These are phyloP conservation scores for Calephelis nemesis DNA, from an alignment of 1,140 invertebrate genomes.

Conservation along the genomic window DNA sequence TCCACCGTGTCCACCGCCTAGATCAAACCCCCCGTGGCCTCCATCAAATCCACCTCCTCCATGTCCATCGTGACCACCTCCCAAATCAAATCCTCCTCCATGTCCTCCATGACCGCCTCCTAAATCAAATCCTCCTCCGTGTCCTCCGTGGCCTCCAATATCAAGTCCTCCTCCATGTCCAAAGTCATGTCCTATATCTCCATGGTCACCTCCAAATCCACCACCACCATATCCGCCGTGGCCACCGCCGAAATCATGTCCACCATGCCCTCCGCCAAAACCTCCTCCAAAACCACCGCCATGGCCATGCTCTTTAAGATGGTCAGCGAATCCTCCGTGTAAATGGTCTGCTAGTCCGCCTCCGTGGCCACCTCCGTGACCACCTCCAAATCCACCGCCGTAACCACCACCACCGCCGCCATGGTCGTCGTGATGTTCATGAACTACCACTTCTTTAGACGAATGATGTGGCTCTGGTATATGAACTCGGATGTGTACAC, in stretches of 20 bases:
- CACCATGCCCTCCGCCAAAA: conserved; percentile 28
- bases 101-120: conserved; percentile 34
- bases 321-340: conserved; percentile 40
- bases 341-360: conserved; percentile 36
- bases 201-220: conserved; percentile 29
- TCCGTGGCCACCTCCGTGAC: conserved; percentile 36
- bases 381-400: conserved; percentile 31
- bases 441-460: conserved; percentile 61
- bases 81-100: conserved; percentile 27
- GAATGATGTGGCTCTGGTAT: conserved; percentile 65
- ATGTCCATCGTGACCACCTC: conserved; percentile 32
- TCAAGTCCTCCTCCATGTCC: conserved; percentile 21
- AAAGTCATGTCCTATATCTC: conserved; percentile 25
- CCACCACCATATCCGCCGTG: conserved; percentile 23
- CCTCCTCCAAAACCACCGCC: conserved; percentile 41
- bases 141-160: conserved; percentile 24
- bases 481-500: conserved; percentile 68
- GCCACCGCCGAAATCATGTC: conserved; percentile 23
- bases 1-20: conserved; percentile 31
- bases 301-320: conserved; percentile 37
- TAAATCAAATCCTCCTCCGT: conserved; percentile 25
- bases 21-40: conserved; percentile 27
- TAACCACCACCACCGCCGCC: conserved; percentile 38
- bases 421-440: conserved; percentile 58
- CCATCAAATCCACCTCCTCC: conserved; percentile 32